A percentile compares a stretch with the other conserved stretches of the same genome.
Conservation (phyloP, 2,797 vertebrate species). For the Hyperoplus lanceolatus region DNA sequence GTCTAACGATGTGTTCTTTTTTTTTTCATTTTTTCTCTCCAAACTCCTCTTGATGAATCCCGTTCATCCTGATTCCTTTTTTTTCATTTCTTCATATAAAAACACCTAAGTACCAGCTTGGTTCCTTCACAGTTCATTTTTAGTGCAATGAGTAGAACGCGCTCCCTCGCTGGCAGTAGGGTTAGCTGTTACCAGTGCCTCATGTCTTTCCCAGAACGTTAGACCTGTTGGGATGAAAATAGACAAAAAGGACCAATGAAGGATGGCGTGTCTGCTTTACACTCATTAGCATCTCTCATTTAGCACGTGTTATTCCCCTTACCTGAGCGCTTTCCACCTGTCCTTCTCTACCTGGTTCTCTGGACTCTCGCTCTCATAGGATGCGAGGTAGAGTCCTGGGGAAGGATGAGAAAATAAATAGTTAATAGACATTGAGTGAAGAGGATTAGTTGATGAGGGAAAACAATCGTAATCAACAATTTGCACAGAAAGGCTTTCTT, state of each 20-base stretch:
- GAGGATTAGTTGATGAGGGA: not conserved
- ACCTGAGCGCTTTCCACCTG: constrained; percentile 97
- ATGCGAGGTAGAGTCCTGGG: constrained; percentile 93
- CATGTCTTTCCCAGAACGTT: constrained; percentile 94
- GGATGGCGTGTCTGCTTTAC: not conserved
- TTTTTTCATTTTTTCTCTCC: constrained; percentile 36
- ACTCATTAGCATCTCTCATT: not conserved
- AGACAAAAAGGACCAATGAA: not conserved
- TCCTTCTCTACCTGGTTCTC: constrained; percentile 98
- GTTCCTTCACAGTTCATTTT: constrained; percentile 88
- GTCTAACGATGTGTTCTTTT: constrained; percentile 27
- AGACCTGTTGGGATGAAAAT: constrained; percentile 80
- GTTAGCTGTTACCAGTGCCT: constrained; percentile 77
- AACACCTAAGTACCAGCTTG: constrained; percentile 89
- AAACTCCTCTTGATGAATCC: constrained; percentile 83
- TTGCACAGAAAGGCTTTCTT: not conserved
- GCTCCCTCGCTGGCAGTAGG: constrained; percentile 76
- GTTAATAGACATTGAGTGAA: not conserved
- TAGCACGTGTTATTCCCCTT: not conserved
- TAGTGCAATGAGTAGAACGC: constrained; percentile 86
- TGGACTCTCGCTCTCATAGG: constrained; percentile 97
- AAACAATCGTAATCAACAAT: not conserved
- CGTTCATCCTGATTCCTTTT: constrained; percentile 75
- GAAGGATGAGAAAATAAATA: not conserved
- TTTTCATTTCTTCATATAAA: constrained; percentile 73